A percentile compares a stretch with the other conserved stretches of the same genome.
These are phyloP conservation scores for Cyrtodaria siliqua DNA, from an alignment of 2,888 invertebrate species.

Conservation along the genomic window DNA sequence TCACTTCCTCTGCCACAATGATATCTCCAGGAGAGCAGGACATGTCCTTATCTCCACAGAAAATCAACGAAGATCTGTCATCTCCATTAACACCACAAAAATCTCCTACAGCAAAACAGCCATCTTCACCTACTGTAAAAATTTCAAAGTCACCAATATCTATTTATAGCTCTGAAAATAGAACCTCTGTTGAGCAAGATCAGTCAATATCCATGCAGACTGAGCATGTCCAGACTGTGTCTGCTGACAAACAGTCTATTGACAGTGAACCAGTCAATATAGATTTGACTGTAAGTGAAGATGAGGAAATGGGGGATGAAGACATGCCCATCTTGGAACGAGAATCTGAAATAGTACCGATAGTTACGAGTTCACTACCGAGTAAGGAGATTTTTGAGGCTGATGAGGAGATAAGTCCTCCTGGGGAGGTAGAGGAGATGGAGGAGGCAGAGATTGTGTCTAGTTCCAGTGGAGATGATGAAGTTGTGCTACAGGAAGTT, in stretches of 20 bases:
- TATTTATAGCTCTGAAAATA: constrained; percentile 4
- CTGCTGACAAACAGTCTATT: not conserved
- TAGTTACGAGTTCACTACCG: not conserved
- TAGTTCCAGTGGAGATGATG: constrained; percentile 6
- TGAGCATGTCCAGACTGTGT: not conserved
- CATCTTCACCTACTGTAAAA: constrained; percentile 35
- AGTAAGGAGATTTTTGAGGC: constrained; percentile 28
- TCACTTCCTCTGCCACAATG: constrained; percentile 39
- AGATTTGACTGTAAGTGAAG: constrained; percentile 19
- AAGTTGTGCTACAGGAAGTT: not conserved
- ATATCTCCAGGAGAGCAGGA: constrained; percentile 8
- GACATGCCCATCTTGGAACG: not conserved
- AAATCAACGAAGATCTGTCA: not conserved
- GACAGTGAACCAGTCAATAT: constrained; percentile 2
- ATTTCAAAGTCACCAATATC: constrained; percentile 44
- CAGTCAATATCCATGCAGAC: constrained; percentile 1
- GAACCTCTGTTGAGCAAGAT: constrained; percentile 12
- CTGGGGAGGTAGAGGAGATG: constrained; percentile 11
- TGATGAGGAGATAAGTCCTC: constrained; percentile 28
- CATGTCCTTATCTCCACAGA: constrained; percentile 10
- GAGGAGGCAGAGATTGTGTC: constrained; percentile 20
- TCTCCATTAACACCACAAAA: not conserved
- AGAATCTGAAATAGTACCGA: too few species aligned
- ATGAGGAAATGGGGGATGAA: constrained; percentile 33
- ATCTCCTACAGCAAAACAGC: constrained; percentile 1